These are phyloP conservation scores for Cetonia aurata DNA, from an alignment of 2,888 invertebrate genomes.

Conservation along the genomic window DNA sequence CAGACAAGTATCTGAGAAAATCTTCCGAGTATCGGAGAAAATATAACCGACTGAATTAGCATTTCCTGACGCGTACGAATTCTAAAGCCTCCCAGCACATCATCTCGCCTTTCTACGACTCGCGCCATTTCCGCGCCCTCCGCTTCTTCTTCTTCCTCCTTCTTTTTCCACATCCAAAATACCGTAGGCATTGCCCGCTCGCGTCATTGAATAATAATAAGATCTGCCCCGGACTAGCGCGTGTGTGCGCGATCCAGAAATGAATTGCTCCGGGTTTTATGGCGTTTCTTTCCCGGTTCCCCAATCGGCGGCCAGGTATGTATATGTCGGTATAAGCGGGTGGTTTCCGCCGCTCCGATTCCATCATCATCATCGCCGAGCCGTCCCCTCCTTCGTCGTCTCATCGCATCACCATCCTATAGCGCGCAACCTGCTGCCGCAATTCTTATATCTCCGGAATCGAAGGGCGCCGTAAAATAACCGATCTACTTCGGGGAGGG, in stretches of 20 bases:
- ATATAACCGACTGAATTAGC: too few species aligned
- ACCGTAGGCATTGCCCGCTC: constrained; percentile 58
- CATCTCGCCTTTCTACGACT: too few species aligned
- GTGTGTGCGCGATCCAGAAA: constrained; percentile 41
- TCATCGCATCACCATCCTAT: constrained; percentile 8
- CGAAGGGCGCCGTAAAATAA: constrained; percentile 62
- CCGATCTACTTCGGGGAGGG: constrained; percentile 58
- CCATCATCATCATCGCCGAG: constrained; percentile 33
- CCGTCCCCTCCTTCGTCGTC: neutral
- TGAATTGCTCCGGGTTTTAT: constrained; percentile 49
- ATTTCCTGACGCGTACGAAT: too few species aligned
- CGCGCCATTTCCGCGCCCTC: neutral
- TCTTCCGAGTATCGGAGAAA: too few species aligned
- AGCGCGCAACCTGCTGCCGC: constrained; percentile 19
- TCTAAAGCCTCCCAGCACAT: too few species aligned
- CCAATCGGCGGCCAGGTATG: constrained; percentile 19
- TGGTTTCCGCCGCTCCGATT: constrained; percentile 26
- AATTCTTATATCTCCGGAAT: constrained; percentile 58
- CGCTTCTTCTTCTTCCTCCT: neutral
- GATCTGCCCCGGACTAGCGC: constrained; percentile 48
- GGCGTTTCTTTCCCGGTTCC: constrained; percentile 2
- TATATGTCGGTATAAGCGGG: constrained; percentile 4
- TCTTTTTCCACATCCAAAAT: neutral
- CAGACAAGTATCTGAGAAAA: too few species aligned
- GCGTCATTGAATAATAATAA: constrained; percentile 69